A percentile compares a stretch with the other conserved stretches of the same genome.
Conservation (phyloP, 2,888 invertebrate species). For the Saturnia japonica region DNA sequence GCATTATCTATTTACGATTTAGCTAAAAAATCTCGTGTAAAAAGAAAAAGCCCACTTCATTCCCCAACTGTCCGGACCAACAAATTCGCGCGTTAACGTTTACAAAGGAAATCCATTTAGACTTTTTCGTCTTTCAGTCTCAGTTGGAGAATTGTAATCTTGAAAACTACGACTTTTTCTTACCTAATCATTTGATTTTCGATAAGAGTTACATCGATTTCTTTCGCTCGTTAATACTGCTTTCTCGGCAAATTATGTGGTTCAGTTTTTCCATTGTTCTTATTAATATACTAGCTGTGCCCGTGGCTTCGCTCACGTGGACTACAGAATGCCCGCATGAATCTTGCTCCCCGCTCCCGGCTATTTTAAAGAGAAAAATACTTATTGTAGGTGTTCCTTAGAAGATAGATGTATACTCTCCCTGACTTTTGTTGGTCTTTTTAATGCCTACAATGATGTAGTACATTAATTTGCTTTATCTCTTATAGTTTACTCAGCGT, state of each 20-base stretch:
- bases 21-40: neutral
- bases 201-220: neutral
- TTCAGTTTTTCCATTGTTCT: neutral
- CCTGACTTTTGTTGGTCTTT: no score
- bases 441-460: no score
- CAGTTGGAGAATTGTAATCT: slow-evolving; percentile 2
- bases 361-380: no score
- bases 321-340: no score
- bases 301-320: no score
- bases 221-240: neutral
- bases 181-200: slow-evolving; percentile 10
- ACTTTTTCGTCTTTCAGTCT: slow-evolving; percentile 26
- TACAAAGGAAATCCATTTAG: slow-evolving; percentile 41
- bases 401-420: no score
- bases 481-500: no score
- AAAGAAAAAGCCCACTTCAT: slow-evolving; percentile 2
- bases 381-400: no score
- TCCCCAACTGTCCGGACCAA: slow-evolving; percentile 11
- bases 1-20: neutral
- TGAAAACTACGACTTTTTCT: slow-evolving; percentile 5
- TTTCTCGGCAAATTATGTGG: neutral
- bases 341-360: no score
- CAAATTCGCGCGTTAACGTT: slow-evolving; percentile 12
- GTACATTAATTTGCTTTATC: no score
- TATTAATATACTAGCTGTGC: no score